phyloP scores from a whole-genome alignment of 2,797 vertebrate species.

The Pseudochaenichthys georgianus region DNA sequence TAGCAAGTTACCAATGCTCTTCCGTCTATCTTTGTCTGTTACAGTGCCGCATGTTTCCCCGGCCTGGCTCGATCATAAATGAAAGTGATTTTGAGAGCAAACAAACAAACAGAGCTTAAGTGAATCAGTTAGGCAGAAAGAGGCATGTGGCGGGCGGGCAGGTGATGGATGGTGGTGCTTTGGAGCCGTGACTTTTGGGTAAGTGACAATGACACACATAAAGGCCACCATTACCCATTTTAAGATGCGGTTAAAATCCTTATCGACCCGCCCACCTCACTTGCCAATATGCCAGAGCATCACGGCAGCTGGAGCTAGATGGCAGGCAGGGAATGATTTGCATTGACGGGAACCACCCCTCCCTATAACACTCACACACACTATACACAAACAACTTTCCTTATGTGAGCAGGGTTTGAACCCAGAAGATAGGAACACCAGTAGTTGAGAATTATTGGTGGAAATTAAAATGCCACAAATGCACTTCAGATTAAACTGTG shows the following conservation, averaged over 20 bases:
- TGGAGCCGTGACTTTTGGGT: conserved; percentile 84
- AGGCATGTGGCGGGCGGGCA: conserved; percentile 76
- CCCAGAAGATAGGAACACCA: conserved; percentile 43
- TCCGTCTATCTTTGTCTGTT: conserved; percentile 32
- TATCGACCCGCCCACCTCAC: conserved; percentile 79
- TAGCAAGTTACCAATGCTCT: conserved; percentile 22
- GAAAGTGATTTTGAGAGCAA: conserved; percentile 83
- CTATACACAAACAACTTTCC: conserved; percentile 41
- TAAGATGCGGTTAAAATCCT: conserved; percentile 84
- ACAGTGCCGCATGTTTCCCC: conserved; percentile 33
- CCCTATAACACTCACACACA: conserved; percentile 30
- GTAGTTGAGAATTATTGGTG: conserved; percentile 36
- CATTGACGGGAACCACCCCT: conserved; percentile 66
- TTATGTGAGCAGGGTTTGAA: conserved; percentile 34
- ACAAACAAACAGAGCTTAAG: conserved; percentile 81
- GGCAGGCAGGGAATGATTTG: conserved; percentile 74
- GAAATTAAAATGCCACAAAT: conserved; percentile 58
- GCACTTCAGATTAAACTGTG: conserved; percentile 54
- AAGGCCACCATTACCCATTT: conserved; percentile 84
- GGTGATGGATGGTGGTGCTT: conserved; percentile 84
- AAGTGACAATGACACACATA: conserved; percentile 87
- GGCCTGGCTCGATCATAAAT: conserved; percentile 73
- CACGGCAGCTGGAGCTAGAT: conserved; percentile 71
- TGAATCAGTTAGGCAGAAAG: conserved; percentile 80
- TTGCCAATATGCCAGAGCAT: conserved; percentile 80